Evolutionary conservation across 2,113 vertebrate genomes (phyloP), one percentile per base, ranked within the genome.

Genomic region (Illadopsis cleaveri): DNA sequence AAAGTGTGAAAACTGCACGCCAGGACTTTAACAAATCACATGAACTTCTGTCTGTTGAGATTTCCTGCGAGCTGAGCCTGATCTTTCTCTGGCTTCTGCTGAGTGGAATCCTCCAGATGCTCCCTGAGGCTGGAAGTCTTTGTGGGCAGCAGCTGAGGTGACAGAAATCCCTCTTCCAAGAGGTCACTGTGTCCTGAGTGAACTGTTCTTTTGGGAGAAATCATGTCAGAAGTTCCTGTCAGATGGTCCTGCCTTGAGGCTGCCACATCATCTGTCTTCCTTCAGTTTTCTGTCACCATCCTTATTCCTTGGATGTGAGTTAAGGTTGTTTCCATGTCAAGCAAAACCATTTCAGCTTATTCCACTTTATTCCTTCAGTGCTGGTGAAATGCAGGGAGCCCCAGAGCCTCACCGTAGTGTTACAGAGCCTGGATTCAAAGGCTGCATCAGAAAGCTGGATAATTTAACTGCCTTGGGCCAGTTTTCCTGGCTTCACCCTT

Each of bases 81-180:
- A n/a, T 58, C 33, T 69, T 40, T 9, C 57, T 69, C 14, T 13
- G 38, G 11, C 16, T 93, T 75, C 68, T 50, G 12, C 27, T 27
- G 47, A 73, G 44, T 9, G 47, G 35, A 73, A 90, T 58, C 47
- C 47, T 89, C 71, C 23, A 8, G 64, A 68, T 51, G 17, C 12
- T 16, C 38, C 27, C 50, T 27, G 68, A 40, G 71, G 54, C 86
- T 90, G 50, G 58, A 70, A 44, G 35, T 33, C 54, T 93, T 37
- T n/a, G 53, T 86, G 51, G 42, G 58, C 64, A 66, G 93, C 51
- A 61, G 58, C 66, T 70, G 42, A 1, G 0, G 54, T 65, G 78
- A 76, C 70, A 90, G 73, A 76, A 90, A 28, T 60, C 85, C 69
- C 21, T 79, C n/a, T 65, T 93, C 47, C 38, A n/a, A 28, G 82